Evolutionary conservation across 2,888 invertebrate genomes (phyloP).

Genomic region (Lycaena phlaeas): DNA sequence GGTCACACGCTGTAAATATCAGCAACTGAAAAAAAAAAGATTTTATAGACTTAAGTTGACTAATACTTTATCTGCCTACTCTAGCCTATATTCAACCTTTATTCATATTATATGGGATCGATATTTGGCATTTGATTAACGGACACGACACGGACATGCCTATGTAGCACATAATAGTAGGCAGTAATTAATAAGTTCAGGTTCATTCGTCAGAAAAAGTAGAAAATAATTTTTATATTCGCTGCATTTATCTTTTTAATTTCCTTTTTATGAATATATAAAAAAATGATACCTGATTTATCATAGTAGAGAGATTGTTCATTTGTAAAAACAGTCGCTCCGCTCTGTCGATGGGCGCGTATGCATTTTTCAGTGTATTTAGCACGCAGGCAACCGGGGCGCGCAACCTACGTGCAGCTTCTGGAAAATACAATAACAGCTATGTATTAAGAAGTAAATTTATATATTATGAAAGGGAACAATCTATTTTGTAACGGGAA

Average conservation of each 20-base stretch:
- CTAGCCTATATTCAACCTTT: too few relatives aligned
- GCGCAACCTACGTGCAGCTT: slow-evolving; percentile 48
- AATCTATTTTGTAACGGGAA: too few relatives aligned
- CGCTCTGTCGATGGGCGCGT: slow-evolving; percentile 76
- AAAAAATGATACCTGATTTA: slow-evolving; percentile 67
- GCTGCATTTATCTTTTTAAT: too few relatives aligned
- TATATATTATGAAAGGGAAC: too few relatives aligned
- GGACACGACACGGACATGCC: too few relatives aligned
- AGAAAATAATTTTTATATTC: too few relatives aligned
- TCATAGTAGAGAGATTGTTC: slow-evolving; percentile 80
- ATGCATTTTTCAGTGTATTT: slow-evolving; percentile 50
- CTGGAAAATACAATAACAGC: slow-evolving; percentile 28
- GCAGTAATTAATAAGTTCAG: too few relatives aligned
- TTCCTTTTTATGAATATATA: not conserved
- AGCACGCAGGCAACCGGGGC: slow-evolving; percentile 36
- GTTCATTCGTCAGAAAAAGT: too few relatives aligned
- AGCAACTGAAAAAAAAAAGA: slow-evolving; percentile 67
- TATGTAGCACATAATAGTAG: too few relatives aligned
- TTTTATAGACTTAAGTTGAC: too few relatives aligned
- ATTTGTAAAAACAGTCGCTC: slow-evolving; percentile 78
- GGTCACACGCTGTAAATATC: slow-evolving; percentile 82
- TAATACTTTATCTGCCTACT: too few relatives aligned
- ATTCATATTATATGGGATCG: not conserved
- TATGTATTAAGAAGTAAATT: not conserved
- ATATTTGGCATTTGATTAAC: too few relatives aligned